Evolutionary conservation across 2,797 vertebrate species (phyloP), one percentile per base, ranked within the genome.

Genomic region (Lacerta agilis): DNA sequence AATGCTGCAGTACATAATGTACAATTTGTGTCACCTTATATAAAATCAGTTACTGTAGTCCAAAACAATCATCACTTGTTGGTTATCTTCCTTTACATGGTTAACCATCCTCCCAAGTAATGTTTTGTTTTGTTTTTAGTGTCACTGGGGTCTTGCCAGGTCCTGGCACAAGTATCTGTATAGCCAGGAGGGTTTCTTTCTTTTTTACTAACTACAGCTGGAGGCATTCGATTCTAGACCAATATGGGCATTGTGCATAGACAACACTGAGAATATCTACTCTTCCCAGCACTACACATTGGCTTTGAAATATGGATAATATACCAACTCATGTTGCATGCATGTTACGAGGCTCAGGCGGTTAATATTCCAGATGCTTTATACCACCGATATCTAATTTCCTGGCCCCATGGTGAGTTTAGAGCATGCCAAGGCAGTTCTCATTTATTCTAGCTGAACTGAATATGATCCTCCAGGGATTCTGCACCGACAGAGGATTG

Each of bases 301-400:
- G 58, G 38, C 58, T 83, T 38, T 17, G 29, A 73, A 75, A 27
- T 43, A n/a, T 82, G 69, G 38, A 66, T 86, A n/a, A 72, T 81
- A 82, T 77, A 81, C 27, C 29, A 27, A 7, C 61, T 81, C 76
- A 76, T 11, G 5, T 66, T 79, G 82, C 11, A 82, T 33, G 61
- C 13, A 43, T 67, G 17, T 78, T 82, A 75, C 27, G 29, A 90
- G 69, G 83, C 45, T 85, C 69, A 84, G 23, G 20, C 61, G 38
- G 78, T 80, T 85, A 85, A 79, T 73, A 36, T 81, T 33, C 43
- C 72, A 73, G 73, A 82, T 66, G 17, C 66, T 81, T 87, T 79
- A 71, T 33, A 67, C 41, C 66, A 73, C 55, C 23, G 76, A 87
- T 66, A 85, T 87, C 79, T 77, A 85, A 71, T 77, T 84, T 79